Conservation (phyloP, 2,113 vertebrate genomes). For the Paratilapia polleni region DNA sequence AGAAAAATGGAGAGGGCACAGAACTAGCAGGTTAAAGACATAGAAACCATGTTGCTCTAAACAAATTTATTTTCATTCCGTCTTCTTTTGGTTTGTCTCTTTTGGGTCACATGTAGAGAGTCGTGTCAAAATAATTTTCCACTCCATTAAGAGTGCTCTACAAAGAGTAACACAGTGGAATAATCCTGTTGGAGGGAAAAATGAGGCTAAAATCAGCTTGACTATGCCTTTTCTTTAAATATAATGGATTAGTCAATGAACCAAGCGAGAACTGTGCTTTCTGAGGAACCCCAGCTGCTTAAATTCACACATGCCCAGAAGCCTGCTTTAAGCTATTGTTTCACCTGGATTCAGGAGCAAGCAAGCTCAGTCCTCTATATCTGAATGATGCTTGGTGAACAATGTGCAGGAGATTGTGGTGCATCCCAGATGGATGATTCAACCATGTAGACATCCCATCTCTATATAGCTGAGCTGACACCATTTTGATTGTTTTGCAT, state of each 20-base stretch:
- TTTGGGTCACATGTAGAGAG: constrained; percentile 58
- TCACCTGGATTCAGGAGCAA: constrained; percentile 67
- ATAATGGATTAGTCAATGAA: constrained; percentile 68
- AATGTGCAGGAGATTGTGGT: constrained; percentile 48
- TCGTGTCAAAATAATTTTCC: constrained; percentile 71
- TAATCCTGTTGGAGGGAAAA: constrained; percentile 67
- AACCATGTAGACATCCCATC: constrained; percentile 47
- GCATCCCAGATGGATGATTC: constrained; percentile 54
- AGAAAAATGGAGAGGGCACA: constrained; percentile 12
- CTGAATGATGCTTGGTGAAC: constrained; percentile 43
- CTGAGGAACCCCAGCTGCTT: constrained; percentile 74
- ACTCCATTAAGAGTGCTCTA: constrained; percentile 51
- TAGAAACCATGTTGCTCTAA: constrained; percentile 41
- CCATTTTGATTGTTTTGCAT: constrained; percentile 65
- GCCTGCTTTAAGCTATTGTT: constrained; percentile 67
- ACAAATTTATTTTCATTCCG: constrained; percentile 52
- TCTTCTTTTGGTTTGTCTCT: constrained; percentile 49
- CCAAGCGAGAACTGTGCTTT: constrained; percentile 58
- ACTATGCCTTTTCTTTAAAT: constrained; percentile 55
- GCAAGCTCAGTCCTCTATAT: constrained; percentile 33
- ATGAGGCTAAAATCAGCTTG: constrained; percentile 51
- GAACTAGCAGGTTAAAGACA: constrained; percentile 41
- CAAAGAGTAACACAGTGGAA: constrained; percentile 65
- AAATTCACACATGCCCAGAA: constrained; percentile 62
- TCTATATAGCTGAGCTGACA: constrained; percentile 64